Base-by-base conservation (phyloP, 2,888 invertebrate genomes). In the Baccha elongata region DNA sequence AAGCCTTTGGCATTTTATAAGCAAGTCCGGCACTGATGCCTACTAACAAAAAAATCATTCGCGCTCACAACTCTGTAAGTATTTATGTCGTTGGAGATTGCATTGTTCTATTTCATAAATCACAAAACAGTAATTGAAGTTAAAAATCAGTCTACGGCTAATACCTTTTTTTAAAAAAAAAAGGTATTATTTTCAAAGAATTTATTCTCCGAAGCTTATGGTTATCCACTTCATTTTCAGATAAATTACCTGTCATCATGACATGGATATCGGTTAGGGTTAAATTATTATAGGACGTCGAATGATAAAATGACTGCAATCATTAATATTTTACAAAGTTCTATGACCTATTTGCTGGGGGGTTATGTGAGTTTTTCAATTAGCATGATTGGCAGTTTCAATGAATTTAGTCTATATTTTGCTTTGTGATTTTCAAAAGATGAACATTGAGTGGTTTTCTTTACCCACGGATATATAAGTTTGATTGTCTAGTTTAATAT, bases 381-480 rank as follows among this genome's bases (percentile, higher is more conserved):
- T 83, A 83, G 72, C 35, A 42, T 83, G 78, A 83, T 78, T 78
- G 83, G 55, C 83, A 68, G 17, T 64, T 78, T 83, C 64, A 73
- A 73, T 83, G 42, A 50, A 44, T 65, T 80, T 42, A 26, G 19
- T 32, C 15, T 32, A 17, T 40, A 32, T 44, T 62, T 62, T 60
- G 8, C 11, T 13, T 19, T 23, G 44, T 46, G 46, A 21, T 46
- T 19, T 15, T 46, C 6, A 19, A 11, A 19, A 10, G 11, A 46
- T 11, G 15, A 46, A 19, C n/a, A n/a, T 19, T 3, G 19, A 46
- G 46, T 13, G 37, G 13, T n/a, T 5, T 40, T n/a, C 13, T 13
- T 13, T n/a, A 13, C 37, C 13, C 5, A 13, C 13, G n/a, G 3
- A 40, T 40, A 13, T 4, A 5, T n/a, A 13, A 13, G 5, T 40